Conservation (phyloP, 2,888 invertebrate genomes). For the Erebia epiphron region DNA sequence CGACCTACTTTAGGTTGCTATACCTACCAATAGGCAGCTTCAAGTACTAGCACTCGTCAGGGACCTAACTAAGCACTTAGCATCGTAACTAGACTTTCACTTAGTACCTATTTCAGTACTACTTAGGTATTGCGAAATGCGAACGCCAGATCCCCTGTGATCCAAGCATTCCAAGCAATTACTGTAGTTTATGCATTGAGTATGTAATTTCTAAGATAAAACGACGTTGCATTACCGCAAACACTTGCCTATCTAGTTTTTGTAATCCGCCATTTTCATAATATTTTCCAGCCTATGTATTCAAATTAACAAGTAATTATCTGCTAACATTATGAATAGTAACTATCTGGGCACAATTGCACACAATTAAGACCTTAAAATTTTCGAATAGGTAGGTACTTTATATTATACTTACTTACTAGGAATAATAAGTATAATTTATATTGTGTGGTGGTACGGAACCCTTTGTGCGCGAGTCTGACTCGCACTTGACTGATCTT, state of each 20-base stretch:
- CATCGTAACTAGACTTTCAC: conserved; percentile 32
- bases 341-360: too few relatives aligned
- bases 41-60: neutral
- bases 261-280: neutral
- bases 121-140: conserved; percentile 27
- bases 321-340: too few relatives aligned
- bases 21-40: neutral
- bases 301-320: too few relatives aligned
- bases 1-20: conserved; percentile 22
- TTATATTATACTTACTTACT: too few relatives aligned
- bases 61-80: conserved; percentile 11
- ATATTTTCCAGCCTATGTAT: too few relatives aligned
- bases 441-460: too few relatives aligned
- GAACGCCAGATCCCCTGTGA: conserved; percentile 26
- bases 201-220: conserved; percentile 29
- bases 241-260: neutral
- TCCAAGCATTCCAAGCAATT: conserved; percentile 20
- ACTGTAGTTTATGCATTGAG: conserved; percentile 32
- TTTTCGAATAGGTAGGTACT: too few relatives aligned
- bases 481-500: too few relatives aligned
- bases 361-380: too few relatives aligned
- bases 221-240: neutral
- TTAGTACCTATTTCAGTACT: conserved; percentile 11
- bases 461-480: too few relatives aligned
- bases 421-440: too few relatives aligned